Conservation (phyloP, 2,797 vertebrate genomes). For the Chaenodraco wilsoni region DNA sequence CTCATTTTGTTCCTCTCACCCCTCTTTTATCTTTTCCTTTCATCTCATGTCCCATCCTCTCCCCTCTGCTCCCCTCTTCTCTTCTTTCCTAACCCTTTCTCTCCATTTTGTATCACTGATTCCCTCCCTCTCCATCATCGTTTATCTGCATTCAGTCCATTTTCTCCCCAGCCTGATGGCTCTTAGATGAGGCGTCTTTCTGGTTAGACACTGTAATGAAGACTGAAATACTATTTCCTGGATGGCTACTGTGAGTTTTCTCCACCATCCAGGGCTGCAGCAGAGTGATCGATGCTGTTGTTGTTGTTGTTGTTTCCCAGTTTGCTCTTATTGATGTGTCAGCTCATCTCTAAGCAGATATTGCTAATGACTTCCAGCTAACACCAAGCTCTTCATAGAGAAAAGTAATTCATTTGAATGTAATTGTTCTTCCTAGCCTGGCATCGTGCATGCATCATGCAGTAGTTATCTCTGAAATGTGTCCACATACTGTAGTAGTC, state of each 20-base stretch:
- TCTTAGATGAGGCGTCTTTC: slow-evolving; percentile 81
- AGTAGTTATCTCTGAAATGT: slow-evolving; percentile 37
- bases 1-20: slow-evolving; percentile 46
- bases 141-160: slow-evolving; percentile 83
- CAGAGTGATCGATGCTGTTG: slow-evolving; percentile 78
- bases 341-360: slow-evolving; percentile 75
- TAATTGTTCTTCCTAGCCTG: slow-evolving; percentile 51
- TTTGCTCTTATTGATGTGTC: slow-evolving; percentile 80
- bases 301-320: slow-evolving; percentile 76
- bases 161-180: slow-evolving; percentile 80
- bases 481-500: slow-evolving; percentile 11
- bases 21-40: slow-evolving; percentile 41
- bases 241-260: slow-evolving; percentile 79
- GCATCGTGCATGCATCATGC: slow-evolving; percentile 43
- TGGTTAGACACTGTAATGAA: slow-evolving; percentile 83
- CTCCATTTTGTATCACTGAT: slow-evolving; percentile 60
- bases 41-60: slow-evolving; percentile 39
- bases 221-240: slow-evolving; percentile 85
- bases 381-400: slow-evolving; percentile 55
- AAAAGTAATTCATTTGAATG: slow-evolving; percentile 63
- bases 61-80: slow-evolving; percentile 40
- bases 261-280: slow-evolving; percentile 69
- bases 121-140: slow-evolving; percentile 78
- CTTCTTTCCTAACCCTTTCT: slow-evolving; percentile 54
- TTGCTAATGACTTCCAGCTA: slow-evolving; percentile 77